Conservation (phyloP, 2,797 vertebrate genomes). For the Neomorphus geoffroyi region DNA sequence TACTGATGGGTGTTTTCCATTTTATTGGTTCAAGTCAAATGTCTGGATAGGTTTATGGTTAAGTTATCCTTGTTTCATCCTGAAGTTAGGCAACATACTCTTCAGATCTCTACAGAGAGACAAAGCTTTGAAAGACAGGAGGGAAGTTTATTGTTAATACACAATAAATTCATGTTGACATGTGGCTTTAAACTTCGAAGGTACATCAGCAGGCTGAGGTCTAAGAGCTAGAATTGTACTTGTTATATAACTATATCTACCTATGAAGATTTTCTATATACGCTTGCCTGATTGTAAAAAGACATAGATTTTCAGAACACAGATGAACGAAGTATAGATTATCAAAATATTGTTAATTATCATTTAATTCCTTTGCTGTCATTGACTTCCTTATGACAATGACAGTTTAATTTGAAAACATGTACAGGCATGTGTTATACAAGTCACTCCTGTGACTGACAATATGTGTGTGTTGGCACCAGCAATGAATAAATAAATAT, state of each 20-base stretch:
- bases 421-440: not conserved
- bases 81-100: not conserved
- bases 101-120: not conserved
- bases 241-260: not conserved
- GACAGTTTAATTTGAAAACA: slow-evolving; percentile 5
- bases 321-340: not conserved
- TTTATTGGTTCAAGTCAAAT: not conserved
- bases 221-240: not conserved
- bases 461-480: accelerated
- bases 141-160: not conserved
- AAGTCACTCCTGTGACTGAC: not conserved
- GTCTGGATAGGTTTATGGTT: not conserved
- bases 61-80: not conserved
- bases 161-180: not conserved
- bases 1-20: not conserved
- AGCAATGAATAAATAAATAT: not conserved
- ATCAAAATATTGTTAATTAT: not conserved
- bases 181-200: not conserved
- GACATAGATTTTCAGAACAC: not conserved
- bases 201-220: not conserved
- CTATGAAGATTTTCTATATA: not conserved
- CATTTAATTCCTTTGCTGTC: not conserved
- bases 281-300: not conserved
- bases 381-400: not conserved
- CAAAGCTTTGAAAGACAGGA: not conserved